Percentiles rank a stretch among this genome's conserved stretches.
These are phyloP conservation scores for Acanthochromis polyacanthus DNA, from an alignment of 2,113 vertebrate genomes.

Conservation along the genomic window DNA sequence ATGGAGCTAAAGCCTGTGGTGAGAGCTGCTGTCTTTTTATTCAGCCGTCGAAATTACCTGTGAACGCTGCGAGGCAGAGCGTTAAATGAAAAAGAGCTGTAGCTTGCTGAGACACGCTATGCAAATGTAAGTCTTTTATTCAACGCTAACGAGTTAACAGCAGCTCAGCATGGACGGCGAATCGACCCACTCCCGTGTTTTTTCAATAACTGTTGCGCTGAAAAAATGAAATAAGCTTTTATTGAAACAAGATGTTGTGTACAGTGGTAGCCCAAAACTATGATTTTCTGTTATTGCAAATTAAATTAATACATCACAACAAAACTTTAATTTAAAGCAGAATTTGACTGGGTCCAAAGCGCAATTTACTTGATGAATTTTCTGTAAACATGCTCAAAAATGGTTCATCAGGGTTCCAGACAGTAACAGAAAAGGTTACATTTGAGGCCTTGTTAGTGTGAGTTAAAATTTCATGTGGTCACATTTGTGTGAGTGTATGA, in stretches of 20 bases:
- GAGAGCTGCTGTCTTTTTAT: conserved; percentile 4
- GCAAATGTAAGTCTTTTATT: neutral
- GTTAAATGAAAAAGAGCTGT: neutral
- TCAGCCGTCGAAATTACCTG: conserved; percentile 1
- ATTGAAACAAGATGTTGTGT: neutral
- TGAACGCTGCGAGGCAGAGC: neutral
- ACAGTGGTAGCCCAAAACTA: neutral
- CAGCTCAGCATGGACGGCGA: neutral
- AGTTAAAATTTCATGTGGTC: no score
- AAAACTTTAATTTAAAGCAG: no score
- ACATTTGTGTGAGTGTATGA: no score
- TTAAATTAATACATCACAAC: neutral
- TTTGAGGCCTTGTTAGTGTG: no score
- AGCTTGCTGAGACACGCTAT: neutral
- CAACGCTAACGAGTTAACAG: neutral
- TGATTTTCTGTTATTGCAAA: neutral
- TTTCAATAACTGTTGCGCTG: neutral
- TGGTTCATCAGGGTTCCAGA: no score
- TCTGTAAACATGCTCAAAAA: no score
- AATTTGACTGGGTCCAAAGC: no score
- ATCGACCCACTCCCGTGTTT: conserved; percentile 1
- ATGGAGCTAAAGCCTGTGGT: neutral
- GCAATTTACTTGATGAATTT: no score
- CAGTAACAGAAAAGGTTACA: no score
- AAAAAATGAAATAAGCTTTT: neutral